Conservation (phyloP, 2,888 invertebrate genomes). For the Venustoraphidia nigricollis region DNA sequence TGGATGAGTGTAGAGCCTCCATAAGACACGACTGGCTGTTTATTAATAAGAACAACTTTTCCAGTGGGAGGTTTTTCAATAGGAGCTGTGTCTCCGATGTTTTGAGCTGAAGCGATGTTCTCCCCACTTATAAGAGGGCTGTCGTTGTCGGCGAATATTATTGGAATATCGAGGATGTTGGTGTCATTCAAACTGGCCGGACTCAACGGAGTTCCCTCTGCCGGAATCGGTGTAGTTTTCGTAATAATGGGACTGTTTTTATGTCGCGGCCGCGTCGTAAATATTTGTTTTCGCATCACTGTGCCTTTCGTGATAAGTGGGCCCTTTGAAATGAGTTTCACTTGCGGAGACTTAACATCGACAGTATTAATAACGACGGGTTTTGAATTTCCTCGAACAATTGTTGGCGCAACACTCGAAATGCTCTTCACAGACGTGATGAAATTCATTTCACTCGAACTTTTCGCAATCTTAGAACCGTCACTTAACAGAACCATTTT, state of each 20-base stretch:
- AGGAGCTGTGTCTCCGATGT: slow-evolving; percentile 2
- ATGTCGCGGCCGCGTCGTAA: not conserved
- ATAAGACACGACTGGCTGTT: slow-evolving; percentile 8
- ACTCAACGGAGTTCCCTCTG: not conserved
- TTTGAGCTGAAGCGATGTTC: slow-evolving; percentile 6
- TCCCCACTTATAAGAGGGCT: slow-evolving; percentile 4
- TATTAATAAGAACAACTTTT: slow-evolving; percentile 16
- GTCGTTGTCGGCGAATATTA: slow-evolving; percentile 44
- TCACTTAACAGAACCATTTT: slow-evolving; percentile 5
- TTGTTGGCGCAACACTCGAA: too few relatives aligned
- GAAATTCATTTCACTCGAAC: not conserved
- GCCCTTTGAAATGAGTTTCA: too few relatives aligned
- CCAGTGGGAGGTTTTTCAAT: slow-evolving; percentile 9
- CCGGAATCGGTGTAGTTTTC: not conserved
- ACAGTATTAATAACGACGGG: too few relatives aligned
- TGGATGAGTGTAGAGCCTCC: not conserved
- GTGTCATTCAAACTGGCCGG: slow-evolving; percentile 31
- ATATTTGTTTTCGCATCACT: not conserved
- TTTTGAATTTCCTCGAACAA: too few relatives aligned
- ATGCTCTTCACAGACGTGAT: too few relatives aligned
- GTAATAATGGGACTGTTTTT: not conserved
- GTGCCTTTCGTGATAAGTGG: too few relatives aligned
- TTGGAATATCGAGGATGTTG: slow-evolving; percentile 48
- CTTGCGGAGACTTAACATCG: too few relatives aligned
- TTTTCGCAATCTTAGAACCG: not conserved